phyloP scores from a whole-genome alignment of 2,113 vertebrate species.

The Barbus barbus region DNA sequence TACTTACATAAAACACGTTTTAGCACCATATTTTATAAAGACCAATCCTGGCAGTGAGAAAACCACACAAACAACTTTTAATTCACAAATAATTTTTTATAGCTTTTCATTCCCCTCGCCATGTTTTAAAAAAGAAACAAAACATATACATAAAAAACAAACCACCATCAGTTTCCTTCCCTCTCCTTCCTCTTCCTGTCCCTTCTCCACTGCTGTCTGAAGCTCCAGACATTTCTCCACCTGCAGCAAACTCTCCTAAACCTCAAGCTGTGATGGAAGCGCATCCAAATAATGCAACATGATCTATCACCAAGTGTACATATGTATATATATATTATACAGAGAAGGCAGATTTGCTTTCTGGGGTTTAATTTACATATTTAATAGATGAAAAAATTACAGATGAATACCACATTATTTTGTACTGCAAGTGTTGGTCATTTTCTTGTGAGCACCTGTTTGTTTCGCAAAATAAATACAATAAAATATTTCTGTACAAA shows the following conservation, averaged over 20 bases:
- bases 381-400: slow-evolving; percentile 72
- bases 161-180: slow-evolving; percentile 51
- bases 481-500: slow-evolving; percentile 83
- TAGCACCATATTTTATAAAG: slow-evolving; percentile 75
- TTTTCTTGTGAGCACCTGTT: slow-evolving; percentile 71
- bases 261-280: too few relatives aligned
- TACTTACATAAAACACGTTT: slow-evolving; percentile 80
- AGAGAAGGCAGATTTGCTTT: slow-evolving; percentile 60
- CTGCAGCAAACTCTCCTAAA: not conserved
- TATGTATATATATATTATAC: slow-evolving; percentile 48
- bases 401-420: slow-evolving; percentile 72
- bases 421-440: slow-evolving; percentile 64
- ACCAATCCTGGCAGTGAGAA: slow-evolving; percentile 33
- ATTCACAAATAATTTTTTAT: slow-evolving; percentile 48
- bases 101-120: slow-evolving; percentile 52
- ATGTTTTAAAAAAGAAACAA: slow-evolving; percentile 52
- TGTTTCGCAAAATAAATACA: slow-evolving; percentile 80
- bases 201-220: slow-evolving; percentile 43
- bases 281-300: too few relatives aligned
- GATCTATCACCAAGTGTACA: too few relatives aligned
- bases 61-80: slow-evolving; percentile 57
- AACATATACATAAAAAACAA: slow-evolving; percentile 52
- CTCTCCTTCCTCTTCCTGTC: slow-evolving; percentile 51
- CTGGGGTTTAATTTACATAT: slow-evolving; percentile 56
- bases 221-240: not conserved